Evolutionary conservation across 2,797 vertebrate genomes (phyloP), one percentile per base, ranked within the genome.

Genomic region (Pseudochaenichthys georgianus): DNA sequence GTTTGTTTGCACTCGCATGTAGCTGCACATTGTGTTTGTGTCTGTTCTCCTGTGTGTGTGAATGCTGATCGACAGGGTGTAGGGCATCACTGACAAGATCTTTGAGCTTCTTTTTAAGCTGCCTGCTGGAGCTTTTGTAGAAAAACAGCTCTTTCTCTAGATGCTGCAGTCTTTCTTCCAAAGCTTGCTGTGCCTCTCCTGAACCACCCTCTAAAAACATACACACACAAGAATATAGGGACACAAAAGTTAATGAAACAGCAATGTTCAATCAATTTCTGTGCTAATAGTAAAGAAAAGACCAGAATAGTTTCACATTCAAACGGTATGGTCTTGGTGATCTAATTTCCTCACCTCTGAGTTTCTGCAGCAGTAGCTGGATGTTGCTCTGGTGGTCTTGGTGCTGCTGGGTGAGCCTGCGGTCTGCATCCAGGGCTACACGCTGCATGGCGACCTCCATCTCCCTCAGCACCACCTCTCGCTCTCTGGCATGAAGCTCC

Each of bases 61-160:
- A 73, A 53, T 89, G 88, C 60, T 82, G 82, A 77, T 81, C 21
- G 17, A 78, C 43, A 3, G 78, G 80, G 72, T 74, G 63, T 7
- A 54, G 9, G n/a, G 65, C 7, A 70, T 94, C 94, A 66, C 83
- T 80, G 13, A 84, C 70, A 41, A 95, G 48, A 45, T 94, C 92
- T 73, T 91, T 95, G 66, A 98, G 82, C 88, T 96, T 97, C 90
- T 95, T 97, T 88, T 95, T 97, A 78, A 98, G 92, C 52, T 97
- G 95, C 55, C 97, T 95, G 65, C 94, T 96, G 41, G 93, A 96
- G 94, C 94, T 97, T 93, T 97, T 98, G 90, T 97, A 98, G 93
- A 96, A 98, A 89, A 96, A 96, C 80, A 98, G 93, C 60, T 98
- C 96, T 87, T 95, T 97, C 92, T 98, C 96, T 80, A 97, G 84